Evolutionary conservation across 1,140 invertebrate genomes (phyloP).

Genomic region (Drosophila nannoptera): DNA sequence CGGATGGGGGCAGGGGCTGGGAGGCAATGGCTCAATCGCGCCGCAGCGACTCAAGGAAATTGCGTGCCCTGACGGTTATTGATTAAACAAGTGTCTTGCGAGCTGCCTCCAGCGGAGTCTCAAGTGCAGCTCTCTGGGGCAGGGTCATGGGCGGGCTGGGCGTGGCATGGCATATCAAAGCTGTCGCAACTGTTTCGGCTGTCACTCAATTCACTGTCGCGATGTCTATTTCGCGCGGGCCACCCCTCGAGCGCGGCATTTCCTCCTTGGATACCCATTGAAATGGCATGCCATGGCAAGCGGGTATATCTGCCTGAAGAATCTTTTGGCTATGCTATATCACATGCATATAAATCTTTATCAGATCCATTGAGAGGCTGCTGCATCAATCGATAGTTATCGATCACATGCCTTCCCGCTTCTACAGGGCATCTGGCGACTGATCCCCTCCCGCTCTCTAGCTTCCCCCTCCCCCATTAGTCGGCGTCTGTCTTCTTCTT

Average conservation of each 20-base stretch:
- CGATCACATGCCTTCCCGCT: no score
- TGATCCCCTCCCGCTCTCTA: background rate
- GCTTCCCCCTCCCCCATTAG: background rate
- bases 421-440: background rate
- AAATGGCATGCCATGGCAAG: background rate
- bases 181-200: conserved; percentile 30
- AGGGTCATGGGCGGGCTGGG: conserved; percentile 78
- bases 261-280: background rate
- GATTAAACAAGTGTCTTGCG: conserved; percentile 69
- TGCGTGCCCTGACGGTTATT: conserved; percentile 47
- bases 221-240: conserved; percentile 25
- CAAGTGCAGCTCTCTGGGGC: background rate
- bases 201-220: conserved; percentile 29
- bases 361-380: no score
- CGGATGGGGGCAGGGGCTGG: background rate
- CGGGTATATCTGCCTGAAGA: no score
- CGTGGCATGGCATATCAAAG: conserved; percentile 32
- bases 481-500: background rate
- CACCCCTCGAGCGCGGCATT: conserved; percentile 3
- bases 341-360: no score
- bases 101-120: conserved; percentile 10
- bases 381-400: no score
- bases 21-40: conserved; percentile 63
- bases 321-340: background rate
- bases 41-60: conserved; percentile 41